Evolutionary conservation across 2,888 invertebrate genomes (phyloP).

Genomic region (Sinohyriopsis cumingii): DNA sequence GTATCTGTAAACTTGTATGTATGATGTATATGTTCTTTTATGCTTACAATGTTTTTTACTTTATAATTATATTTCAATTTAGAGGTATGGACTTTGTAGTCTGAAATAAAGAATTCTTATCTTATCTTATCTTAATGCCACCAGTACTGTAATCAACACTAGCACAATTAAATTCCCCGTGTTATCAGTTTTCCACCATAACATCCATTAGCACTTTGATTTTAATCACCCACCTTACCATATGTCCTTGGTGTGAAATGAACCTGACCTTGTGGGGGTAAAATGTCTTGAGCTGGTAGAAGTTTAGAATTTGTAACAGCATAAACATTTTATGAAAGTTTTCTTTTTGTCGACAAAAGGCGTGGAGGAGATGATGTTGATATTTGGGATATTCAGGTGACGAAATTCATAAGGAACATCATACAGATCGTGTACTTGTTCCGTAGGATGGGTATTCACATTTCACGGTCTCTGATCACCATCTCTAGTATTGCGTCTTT

Average conservation of each 20-base stretch:
- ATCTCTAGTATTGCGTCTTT: conserved; percentile 29
- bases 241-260: conserved; percentile 33
- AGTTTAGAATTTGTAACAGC: conserved; percentile 46
- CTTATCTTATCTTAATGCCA: too few relatives aligned
- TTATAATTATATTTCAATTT: too few relatives aligned
- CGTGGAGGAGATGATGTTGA: conserved; percentile 35
- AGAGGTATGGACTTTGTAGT: too few relatives aligned
- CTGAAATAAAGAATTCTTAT: too few relatives aligned
- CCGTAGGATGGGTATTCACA: conserved; percentile 24
- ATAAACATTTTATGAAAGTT: conserved; percentile 29
- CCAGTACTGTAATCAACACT: too few relatives aligned
- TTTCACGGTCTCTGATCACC: conserved; percentile 23
- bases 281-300: conserved; percentile 40
- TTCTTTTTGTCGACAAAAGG: too few relatives aligned
- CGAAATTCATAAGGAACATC: conserved; percentile 41
- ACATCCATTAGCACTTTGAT: too few relatives aligned
- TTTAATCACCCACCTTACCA: conserved; percentile 8
- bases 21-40: too few relatives aligned
- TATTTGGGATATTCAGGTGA: conserved; percentile 18
- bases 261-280: conserved; percentile 22
- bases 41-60: too few relatives aligned
- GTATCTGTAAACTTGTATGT: too few relatives aligned
- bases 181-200: too few relatives aligned
- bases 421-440: conserved; percentile 29
- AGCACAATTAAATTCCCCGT: conserved; percentile 3